Percentiles rank a stretch among this genome's conserved stretches.
Conservation (phyloP, 2,888 invertebrate genomes). For the Dicyrtomina minuta region DNA sequence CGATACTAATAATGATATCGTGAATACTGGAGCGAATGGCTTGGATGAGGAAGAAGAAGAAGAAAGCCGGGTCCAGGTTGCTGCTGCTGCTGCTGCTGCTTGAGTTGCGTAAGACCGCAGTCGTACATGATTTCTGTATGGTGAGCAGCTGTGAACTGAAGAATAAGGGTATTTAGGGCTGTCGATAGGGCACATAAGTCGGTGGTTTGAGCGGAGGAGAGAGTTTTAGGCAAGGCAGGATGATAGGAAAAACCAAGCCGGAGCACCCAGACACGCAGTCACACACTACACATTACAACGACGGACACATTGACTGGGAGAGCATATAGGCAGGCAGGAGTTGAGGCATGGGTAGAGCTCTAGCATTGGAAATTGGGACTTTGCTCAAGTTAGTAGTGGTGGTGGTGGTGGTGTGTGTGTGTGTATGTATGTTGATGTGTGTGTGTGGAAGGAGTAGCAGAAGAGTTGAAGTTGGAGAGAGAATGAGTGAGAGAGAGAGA, state of each 20-base stretch:
- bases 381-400: too few species aligned
- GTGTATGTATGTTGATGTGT: background rate
- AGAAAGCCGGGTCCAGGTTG: slow-evolving; percentile 23
- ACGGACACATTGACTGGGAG: background rate
- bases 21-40: background rate
- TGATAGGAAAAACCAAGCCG: background rate
- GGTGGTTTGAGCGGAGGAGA: slow-evolving; percentile 17
- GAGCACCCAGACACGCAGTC: slow-evolving; percentile 25
- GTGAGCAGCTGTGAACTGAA: slow-evolving; percentile 53
- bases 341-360: too few species aligned
- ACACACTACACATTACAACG: slow-evolving; percentile 8
- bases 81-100: background rate
- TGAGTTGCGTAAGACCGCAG: slow-evolving; percentile 18
- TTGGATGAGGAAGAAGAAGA: background rate
- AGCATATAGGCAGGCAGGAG: slow-evolving; percentile 4
- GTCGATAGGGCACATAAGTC: slow-evolving; percentile 50
- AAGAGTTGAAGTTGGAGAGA: background rate
- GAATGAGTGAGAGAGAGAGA: slow-evolving; percentile 5
- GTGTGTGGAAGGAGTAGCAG: background rate
- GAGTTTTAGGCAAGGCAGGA: slow-evolving; percentile 9
- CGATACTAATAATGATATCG: background rate
- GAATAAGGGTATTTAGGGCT: slow-evolving; percentile 51
- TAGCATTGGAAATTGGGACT: too few species aligned
- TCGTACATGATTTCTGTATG: slow-evolving; percentile 53
- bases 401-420: background rate